Conservation (phyloP, 2,888 invertebrate genomes). For the Cylindroiulus punctatus region DNA sequence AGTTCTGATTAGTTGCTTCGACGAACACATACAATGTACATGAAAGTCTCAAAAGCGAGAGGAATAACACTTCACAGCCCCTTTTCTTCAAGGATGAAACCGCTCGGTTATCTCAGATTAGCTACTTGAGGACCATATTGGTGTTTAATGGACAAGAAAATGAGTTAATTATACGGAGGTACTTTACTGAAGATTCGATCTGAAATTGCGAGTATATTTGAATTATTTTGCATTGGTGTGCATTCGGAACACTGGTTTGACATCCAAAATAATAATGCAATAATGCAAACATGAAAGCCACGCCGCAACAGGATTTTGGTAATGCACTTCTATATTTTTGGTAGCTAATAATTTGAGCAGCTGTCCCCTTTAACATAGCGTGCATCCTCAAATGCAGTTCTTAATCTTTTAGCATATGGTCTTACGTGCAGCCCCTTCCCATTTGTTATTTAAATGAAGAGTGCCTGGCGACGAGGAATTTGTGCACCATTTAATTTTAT, state of each 20-base stretch:
- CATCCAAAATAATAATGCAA: no score
- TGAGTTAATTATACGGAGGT: slow-evolving; percentile 8
- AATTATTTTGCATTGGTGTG: not conserved
- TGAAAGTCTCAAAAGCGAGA: not conserved
- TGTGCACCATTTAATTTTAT: slow-evolving; percentile 18
- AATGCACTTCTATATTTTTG: not conserved
- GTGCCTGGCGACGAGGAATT: not conserved
- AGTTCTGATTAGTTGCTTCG: not conserved
- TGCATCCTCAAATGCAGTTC: not conserved
- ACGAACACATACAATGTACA: no score
- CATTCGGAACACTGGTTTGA: not conserved
- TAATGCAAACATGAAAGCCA: no score
- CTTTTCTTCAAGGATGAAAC: not conserved
- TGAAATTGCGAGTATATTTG: not conserved
- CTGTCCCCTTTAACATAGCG: not conserved
- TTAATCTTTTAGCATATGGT: slow-evolving; percentile 18
- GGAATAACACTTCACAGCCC: not conserved
- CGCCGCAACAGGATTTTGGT: no score
- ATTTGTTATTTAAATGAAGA: slow-evolving; percentile 18
- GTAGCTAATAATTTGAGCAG: not conserved
- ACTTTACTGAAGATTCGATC: not conserved
- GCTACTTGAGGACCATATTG: not conserved
- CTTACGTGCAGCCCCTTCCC: slow-evolving; percentile 6
- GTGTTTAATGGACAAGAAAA: slow-evolving; percentile 8
- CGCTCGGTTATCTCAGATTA: slow-evolving; percentile 18